phyloP scores from a whole-genome alignment of 2,888 invertebrate species.

The Ichneumon xanthorius region DNA sequence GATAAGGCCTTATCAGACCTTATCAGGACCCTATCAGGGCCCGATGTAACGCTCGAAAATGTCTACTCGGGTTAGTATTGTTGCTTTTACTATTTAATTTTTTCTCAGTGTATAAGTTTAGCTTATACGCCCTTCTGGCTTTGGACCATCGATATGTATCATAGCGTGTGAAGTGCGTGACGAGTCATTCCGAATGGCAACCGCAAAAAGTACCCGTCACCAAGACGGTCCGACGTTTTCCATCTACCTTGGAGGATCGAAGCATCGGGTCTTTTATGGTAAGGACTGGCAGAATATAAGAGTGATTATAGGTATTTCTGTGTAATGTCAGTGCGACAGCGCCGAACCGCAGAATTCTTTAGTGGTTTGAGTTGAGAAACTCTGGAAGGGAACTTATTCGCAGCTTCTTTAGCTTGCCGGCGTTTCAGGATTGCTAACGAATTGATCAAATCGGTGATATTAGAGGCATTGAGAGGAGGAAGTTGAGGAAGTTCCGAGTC shows the following conservation, averaged over 20 bases:
- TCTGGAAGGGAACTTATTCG: not conserved
- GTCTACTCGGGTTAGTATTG: no score
- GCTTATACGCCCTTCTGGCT: not conserved
- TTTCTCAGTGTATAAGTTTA: no score
- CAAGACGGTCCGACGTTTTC: slow-evolving; percentile 2
- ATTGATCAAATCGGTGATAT: not conserved
- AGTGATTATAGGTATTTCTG: slow-evolving; percentile 25
- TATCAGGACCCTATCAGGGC: no score
- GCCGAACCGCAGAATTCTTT: slow-evolving; percentile 32
- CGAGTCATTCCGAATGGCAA: slow-evolving; percentile 71
- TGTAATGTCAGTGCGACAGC: slow-evolving; percentile 24
- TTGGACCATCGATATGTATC: not conserved
- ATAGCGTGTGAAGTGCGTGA: slow-evolving; percentile 27
- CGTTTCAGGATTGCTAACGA: not conserved
- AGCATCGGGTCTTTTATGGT: slow-evolving; percentile 19
- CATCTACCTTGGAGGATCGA: slow-evolving; percentile 64
- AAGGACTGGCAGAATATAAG: not conserved
- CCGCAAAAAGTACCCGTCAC: slow-evolving; percentile 55
- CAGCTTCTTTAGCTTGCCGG: not conserved
- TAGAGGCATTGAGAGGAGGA: not conserved
- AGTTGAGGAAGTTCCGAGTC: not conserved
- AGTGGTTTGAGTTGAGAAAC: not conserved
- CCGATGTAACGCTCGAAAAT: no score
- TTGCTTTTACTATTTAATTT: no score
- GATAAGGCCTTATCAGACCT: no score